Evolutionary conservation across 2,888 invertebrate genomes (phyloP), one percentile per base, ranked within the genome.

Genomic region (Apoderus coryli): DNA sequence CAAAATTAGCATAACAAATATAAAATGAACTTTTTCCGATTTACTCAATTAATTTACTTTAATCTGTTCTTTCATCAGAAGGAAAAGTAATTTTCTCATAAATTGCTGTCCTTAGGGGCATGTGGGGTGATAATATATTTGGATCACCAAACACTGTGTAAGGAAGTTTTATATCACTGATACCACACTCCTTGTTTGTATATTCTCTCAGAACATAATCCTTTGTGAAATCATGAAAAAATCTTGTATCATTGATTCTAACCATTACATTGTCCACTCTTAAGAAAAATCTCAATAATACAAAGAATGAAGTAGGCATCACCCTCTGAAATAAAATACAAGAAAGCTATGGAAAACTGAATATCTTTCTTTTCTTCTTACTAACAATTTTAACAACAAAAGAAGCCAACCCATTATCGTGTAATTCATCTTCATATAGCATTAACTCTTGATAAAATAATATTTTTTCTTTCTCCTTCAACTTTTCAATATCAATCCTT

Each of bases 401-500:
- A 29, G 81, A 76, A 2, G 96, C 86, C 32, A 86, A 78, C 10
- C 98, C 98, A 65, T 98, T 88, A 60, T 98, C 98, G 53, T 95
- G 95, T 26, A 98, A 61, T 58, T 98, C 98, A 64, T 99, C 98
- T 63, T 99, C 98, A 64, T 84, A 99, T 19, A 98, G 61, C 33
- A 85, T 79, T 16, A 96, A 61, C 54, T 96, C 92, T 44, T 88
- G 80, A 58, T 88, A 96, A 56, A 95, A 96, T 3, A 88, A 57
- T 32, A 99, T 98, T 52, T 79, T 77, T 45, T 98, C 95, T 45
- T 76, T 77, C 42, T 73, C 69, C 63, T 85, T 92, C 24, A 98
- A 60, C 51, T 84, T 70, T 44, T 92, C 85, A 45, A 88, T 67
- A 56, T 99, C 73, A 31, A 99, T 82, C 40, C 70, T 62, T 50